Evolutionary conservation across 2,888 invertebrate genomes (phyloP), one percentile per base, ranked within the genome.

Genomic region (Catocala nupta): DNA sequence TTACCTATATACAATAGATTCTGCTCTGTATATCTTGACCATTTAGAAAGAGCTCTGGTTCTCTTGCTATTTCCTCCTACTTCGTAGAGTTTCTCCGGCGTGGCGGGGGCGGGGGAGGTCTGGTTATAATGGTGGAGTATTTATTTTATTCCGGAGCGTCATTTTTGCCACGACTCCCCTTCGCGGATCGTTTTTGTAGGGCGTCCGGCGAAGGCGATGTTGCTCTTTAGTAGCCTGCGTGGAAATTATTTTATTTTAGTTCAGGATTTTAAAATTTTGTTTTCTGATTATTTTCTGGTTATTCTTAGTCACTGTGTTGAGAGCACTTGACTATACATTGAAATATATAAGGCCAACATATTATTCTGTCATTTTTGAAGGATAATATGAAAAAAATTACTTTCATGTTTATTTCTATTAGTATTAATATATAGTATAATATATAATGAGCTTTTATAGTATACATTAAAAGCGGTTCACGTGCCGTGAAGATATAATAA

Each of bases 81-180:
- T 55, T 55, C 42, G 59, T 68, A 75, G 50, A n/a, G 39, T 68
- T 76, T 55, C 59, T 59, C 59, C 57, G 42, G 47, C 1, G 12
- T 0, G 3, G 12, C 60, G 62, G 78, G 65, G 71, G 64, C 34
- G 57, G 13, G 72, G 75, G 9, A 75, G 88, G 53, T 86, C 87
- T 62, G 2, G 65, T 44, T 74, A 68, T 52, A 63, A 50, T 83
- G 87, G 90, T 49, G 68, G 71, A 71, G 85, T 88, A 85, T 90
- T 89, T 90, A 90, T 90, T 90, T 90, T 90, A 90, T 90, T 90
- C 86, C 84, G 74, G 80, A 89, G 88, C 88, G 88, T 90, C 90
- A 90, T 90, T 91, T 91, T 90, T 90, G 91, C 89, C 84, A 77
- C 84, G 86, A 80, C 89, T 87, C 88, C 90, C 90, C 87, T 89